Evolutionary conservation across 1,140 invertebrate species (phyloP).

Genomic region (Chrysopa pallens): DNA sequence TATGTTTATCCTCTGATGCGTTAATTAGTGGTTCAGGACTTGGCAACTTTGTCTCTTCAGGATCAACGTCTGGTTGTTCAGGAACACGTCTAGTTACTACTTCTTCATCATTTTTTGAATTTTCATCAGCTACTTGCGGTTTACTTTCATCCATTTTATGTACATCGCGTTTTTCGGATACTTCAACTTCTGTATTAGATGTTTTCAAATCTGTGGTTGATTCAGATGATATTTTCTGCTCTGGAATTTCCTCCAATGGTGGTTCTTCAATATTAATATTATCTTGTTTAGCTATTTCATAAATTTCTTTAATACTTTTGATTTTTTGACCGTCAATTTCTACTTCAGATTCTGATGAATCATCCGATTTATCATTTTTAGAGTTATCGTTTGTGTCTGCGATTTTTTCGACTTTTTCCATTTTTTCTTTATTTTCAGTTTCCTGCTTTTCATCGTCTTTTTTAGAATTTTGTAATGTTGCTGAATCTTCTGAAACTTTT

Average conservation of each 20-base stretch:
- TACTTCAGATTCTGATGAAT: slow-evolving; percentile 18
- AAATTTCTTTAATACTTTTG: slow-evolving; percentile 19
- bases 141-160: slow-evolving; percentile 10
- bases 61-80: no score
- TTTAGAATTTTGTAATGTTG: neutral
- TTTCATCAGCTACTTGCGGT: slow-evolving; percentile 10
- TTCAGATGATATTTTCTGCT: slow-evolving; percentile 1
- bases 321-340: slow-evolving; percentile 23
- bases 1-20: no score
- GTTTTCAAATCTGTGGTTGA: no score
- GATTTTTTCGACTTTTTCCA: neutral
- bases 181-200: slow-evolving; percentile 6
- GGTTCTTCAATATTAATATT: slow-evolving; percentile 22
- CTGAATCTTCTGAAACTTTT: neutral
- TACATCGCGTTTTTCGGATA: slow-evolving; percentile 7
- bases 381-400: neutral
- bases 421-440: neutral
- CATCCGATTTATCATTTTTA: slow-evolving; percentile 11
- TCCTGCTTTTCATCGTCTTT: neutral
- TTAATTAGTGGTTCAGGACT: no score
- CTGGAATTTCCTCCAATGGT: slow-evolving; percentile 10
- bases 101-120: no score
- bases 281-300: slow-evolving; percentile 22
- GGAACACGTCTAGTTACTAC: no score
- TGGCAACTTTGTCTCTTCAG: no score